These are phyloP conservation scores for Diachrysia chrysitis DNA, from an alignment of 2,888 invertebrate genomes.

Conservation along the genomic window DNA sequence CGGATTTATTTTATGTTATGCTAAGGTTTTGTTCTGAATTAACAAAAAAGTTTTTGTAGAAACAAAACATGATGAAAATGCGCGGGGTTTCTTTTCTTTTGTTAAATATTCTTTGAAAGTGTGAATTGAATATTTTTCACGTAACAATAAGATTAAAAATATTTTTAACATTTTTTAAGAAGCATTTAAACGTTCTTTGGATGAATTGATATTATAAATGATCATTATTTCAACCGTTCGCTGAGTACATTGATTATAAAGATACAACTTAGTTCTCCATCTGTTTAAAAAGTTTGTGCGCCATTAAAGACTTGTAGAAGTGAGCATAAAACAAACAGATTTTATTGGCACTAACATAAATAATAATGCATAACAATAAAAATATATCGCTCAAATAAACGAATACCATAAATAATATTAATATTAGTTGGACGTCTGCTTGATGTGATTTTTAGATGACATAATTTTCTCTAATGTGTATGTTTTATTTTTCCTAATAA, in stretches of 20 bases:
- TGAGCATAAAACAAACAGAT: background rate
- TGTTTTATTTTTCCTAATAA: background rate
- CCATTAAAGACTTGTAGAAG: background rate
- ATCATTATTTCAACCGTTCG: too few species aligned
- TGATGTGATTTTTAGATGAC: conserved; percentile 1
- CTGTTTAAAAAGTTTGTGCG: background rate
- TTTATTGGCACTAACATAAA: conserved; percentile 3
- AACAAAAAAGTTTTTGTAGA: conserved; percentile 37
- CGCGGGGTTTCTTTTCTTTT: conserved; percentile 12
- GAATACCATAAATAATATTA: conserved; percentile 8
- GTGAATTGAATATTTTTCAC: background rate
- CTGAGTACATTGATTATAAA: background rate
- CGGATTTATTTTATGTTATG: conserved; percentile 60
- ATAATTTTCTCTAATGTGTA: background rate
- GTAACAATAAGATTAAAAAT: background rate
- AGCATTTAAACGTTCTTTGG: background rate
- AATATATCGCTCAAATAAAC: conserved; percentile 4
- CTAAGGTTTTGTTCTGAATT: conserved; percentile 57
- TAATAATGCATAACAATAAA: conserved; percentile 6
- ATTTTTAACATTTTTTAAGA: background rate
- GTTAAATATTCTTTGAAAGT: conserved; percentile 18
- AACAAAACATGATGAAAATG: conserved; percentile 13
- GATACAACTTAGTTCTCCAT: background rate
- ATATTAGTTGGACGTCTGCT: background rate
- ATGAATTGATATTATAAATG: too few species aligned